Conservation (phyloP, 2,113 vertebrate genomes). For the Zingel zingel region DNA sequence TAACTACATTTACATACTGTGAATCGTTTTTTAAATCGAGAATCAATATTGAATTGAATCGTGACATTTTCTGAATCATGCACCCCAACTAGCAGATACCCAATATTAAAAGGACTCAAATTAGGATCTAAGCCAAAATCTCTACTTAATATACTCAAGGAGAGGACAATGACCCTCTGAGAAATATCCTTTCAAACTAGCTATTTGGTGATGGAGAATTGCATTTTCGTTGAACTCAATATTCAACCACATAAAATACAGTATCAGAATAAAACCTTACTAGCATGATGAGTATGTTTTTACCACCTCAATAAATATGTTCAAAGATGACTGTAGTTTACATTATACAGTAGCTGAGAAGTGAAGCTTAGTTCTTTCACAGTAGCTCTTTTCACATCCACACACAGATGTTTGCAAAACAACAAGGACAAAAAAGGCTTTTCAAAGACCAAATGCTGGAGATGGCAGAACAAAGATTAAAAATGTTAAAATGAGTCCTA, state of each 20-base stretch:
- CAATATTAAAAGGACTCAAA: neutral
- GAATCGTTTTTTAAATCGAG: no score
- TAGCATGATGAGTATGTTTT: neutral
- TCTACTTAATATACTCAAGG: neutral
- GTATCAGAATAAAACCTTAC: constrained; percentile 3
- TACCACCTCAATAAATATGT: neutral
- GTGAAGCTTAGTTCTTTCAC: neutral
- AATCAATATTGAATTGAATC: no score
- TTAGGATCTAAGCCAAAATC: neutral
- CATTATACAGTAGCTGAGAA: neutral
- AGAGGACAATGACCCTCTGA: neutral
- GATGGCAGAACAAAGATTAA: constrained; percentile 15
- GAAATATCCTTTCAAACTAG: neutral
- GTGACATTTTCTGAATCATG: no score
- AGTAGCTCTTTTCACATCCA: constrained; percentile 5
- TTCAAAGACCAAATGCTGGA: constrained; percentile 20
- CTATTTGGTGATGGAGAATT: neutral
- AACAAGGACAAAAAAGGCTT: constrained; percentile 34
- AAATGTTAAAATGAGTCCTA: constrained; percentile 49
- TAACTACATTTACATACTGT: no score
- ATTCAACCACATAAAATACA: neutral
- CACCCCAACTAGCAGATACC: neutral
- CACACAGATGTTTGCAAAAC: constrained; percentile 41
- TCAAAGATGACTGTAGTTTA: constrained; percentile 16
- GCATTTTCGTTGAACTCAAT: neutral